phyloP scores from a whole-genome alignment of 2,888 invertebrate species.

The Choreutis nemorana region DNA sequence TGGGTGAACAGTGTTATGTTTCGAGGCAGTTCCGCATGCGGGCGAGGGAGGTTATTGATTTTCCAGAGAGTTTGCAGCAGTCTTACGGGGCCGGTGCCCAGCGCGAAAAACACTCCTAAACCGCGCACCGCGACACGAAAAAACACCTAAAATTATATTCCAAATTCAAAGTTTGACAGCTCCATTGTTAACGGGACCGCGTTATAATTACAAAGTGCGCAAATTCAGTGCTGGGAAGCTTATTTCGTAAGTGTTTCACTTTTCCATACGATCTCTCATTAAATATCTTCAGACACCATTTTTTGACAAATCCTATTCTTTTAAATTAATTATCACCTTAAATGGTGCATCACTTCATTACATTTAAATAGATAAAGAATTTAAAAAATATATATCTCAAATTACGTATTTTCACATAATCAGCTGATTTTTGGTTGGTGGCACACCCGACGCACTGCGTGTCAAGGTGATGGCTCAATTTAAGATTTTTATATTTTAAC shows the following conservation, averaged over 20 bases:
- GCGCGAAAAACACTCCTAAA: constrained; percentile 53
- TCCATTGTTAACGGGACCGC: constrained; percentile 15
- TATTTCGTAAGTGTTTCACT: constrained; percentile 42
- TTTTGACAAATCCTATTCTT: too few species aligned
- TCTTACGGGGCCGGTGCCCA: constrained; percentile 53
- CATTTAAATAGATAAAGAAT: too few species aligned
- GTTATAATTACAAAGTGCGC: constrained; percentile 25
- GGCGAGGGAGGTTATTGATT: constrained; percentile 58
- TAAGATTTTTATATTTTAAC: too few species aligned
- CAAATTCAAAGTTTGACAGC: constrained; percentile 25
- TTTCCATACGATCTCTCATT: constrained; percentile 7
- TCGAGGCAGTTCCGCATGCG: constrained; percentile 57
- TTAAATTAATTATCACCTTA: too few species aligned
- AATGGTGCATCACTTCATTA: too few species aligned
- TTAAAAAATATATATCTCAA: too few species aligned
- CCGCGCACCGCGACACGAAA: constrained; percentile 47
- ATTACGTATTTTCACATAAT: too few species aligned
- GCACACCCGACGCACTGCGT: too few species aligned
- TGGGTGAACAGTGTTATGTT: constrained; percentile 52
- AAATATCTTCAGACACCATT: too few species aligned
- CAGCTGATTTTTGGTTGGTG: too few species aligned
- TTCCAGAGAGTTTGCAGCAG: constrained; percentile 60
- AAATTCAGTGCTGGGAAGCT: constrained; percentile 38
- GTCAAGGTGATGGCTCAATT: too few species aligned
- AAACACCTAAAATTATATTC: constrained; percentile 26